Conservation (phyloP, 2,113 vertebrate species). For the Cichladusa arquata region DNA sequence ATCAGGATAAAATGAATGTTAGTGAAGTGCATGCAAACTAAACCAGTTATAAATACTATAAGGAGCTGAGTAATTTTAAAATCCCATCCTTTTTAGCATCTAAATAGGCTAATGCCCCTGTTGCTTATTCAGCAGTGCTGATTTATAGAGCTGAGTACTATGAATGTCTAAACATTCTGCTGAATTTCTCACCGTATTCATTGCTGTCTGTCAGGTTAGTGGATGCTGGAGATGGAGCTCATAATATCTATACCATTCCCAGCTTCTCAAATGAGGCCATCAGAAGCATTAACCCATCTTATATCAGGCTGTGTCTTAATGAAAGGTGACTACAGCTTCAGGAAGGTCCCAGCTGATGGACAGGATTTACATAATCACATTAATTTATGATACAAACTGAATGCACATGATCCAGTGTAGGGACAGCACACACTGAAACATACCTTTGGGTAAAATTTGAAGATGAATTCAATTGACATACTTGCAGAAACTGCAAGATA, state of each 20-base stretch:
- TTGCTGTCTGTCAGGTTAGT: not conserved
- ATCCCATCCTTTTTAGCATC: conserved; percentile 45
- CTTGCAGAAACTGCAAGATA: not conserved
- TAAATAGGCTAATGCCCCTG: conserved; percentile 50
- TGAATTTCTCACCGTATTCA: not conserved
- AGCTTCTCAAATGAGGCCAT: conserved; percentile 27
- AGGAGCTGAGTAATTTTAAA: conserved; percentile 41
- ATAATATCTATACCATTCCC: not conserved
- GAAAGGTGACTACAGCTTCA: conserved; percentile 20
- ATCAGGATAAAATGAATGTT: conserved; percentile 23
- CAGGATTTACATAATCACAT: conserved; percentile 50
- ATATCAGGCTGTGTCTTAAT: not conserved
- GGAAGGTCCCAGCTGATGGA: not conserved
- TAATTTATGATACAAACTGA: conserved; percentile 3
- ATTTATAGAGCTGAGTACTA: conserved; percentile 20
- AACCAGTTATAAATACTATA: conserved; percentile 32
- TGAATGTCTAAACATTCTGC: conserved; percentile 6
- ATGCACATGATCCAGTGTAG: not conserved
- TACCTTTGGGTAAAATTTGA: conserved; percentile 38
- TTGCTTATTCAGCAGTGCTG: conserved; percentile 60
- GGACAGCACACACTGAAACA: not conserved
- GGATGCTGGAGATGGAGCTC: not conserved
- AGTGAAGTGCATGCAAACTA: conserved; percentile 19
- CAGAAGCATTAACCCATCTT: not conserved
- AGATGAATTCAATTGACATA: not conserved